Evolutionary conservation across 2,888 invertebrate species (phyloP), one percentile per base, ranked within the genome.

Genomic region (Tipula unca): DNA sequence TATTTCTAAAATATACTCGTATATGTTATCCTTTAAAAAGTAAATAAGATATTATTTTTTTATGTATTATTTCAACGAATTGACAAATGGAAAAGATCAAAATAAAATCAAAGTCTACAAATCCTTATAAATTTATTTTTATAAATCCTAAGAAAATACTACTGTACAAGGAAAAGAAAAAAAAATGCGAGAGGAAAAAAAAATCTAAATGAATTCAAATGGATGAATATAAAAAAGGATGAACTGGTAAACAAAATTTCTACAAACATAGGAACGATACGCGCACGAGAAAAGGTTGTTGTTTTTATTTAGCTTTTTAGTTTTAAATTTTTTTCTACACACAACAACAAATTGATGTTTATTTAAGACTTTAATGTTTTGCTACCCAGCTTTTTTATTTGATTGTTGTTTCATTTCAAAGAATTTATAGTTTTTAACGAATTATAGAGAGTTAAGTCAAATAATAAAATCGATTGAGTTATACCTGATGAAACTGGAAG

Each of bases 71-170:
- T 69, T 10, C 69, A 69, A 69, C 20, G 69, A 10, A 69, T 69
- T 69, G 69, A 69, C 69, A 69, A 69, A 69, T 69, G 25, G 69
- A 69, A 69, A 69, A 69, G 69, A 69, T 69, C 69, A 69, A 69
- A 69, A 69, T 69, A 69, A 69, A 69, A 69, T 69, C 69, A 69
- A 69, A 69, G 25, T 69, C 69, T 69, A 69, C 69, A 69, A 69
- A 69, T 69, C 69, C 69, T 69, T 69, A 25, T 69, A 69, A 69
- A 69, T 69, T 69, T 69, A 69, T 69, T 69, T 69, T 69, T 25
- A 69, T 69, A 69, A 69, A 69, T 69, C 69, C 69, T 48, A 48
- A 48, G 48, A 48, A 48, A 48, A 48, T 48, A 48, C 48, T 48
- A 48, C 48, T 10, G 48, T 17, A 13, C n/a, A n/a, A n/a, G n/a